A percentile compares a stretch with the other conserved stretches of the same genome.
phyloP scores from a whole-genome alignment of 2,113 vertebrate genomes.

The Donacobius atricapilla region DNA sequence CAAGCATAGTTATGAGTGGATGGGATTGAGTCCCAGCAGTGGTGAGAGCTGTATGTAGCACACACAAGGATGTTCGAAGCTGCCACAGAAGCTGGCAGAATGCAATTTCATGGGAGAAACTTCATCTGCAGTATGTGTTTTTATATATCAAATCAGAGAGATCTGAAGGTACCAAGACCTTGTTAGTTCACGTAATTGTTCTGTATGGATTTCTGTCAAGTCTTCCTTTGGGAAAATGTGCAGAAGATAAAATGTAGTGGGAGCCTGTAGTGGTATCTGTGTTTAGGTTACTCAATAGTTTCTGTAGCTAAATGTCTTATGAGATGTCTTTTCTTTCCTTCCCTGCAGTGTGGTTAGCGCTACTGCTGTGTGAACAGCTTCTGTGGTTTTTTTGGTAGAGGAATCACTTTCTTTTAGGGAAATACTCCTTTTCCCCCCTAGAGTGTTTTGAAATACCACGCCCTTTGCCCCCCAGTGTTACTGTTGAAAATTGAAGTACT shows the following conservation, averaged over 20 bases:
- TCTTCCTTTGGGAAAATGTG: not conserved
- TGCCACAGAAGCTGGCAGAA: not conserved
- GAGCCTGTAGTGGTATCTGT: not conserved
- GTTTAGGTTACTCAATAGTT: not conserved
- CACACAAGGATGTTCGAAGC: not conserved
- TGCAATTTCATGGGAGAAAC: not conserved
- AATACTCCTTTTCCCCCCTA: not conserved
- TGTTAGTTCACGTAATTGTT: not conserved
- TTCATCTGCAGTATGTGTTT: not conserved
- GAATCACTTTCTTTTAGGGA: not conserved
- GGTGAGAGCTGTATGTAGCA: not conserved
- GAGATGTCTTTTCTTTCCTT: not conserved
- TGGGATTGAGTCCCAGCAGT: not conserved
- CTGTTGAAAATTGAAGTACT: not conserved
- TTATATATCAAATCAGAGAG: not conserved
- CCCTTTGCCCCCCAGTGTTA: fast-evolving
- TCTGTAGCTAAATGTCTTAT: not conserved
- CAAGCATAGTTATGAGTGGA: not conserved
- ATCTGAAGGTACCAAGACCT: not conserved
- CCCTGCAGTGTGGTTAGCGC: fast-evolving
- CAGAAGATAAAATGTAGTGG: not conserved
- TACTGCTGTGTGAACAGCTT: not conserved
- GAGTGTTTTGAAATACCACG: not conserved
- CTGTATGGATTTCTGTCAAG: not conserved
- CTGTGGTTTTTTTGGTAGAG: not conserved